Base-by-base conservation (phyloP, 2,113 vertebrate species). In the Malurus melanocephalus region DNA sequence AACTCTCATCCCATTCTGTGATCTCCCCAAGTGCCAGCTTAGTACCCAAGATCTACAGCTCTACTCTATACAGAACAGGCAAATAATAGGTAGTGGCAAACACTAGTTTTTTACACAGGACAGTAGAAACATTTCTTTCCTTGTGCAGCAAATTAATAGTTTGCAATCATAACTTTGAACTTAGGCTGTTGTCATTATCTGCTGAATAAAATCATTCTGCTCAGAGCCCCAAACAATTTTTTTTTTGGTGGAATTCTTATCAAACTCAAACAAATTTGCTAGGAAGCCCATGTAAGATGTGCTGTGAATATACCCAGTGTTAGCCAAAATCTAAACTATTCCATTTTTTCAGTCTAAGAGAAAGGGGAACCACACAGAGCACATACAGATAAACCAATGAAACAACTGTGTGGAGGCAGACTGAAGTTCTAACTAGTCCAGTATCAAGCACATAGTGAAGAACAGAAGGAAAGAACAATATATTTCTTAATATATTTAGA, bases 141-240 rank as follows among this genome's bases (percentile, higher is more conserved):
- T 10, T 72, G 27, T 79, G 22, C 61, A 65, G 4, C 46, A 79
- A 72, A 88, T 42, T 76, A 62, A 9, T 26, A 65, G 5, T 66
- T 77, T 85, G 19, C 11, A 52, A 13, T 56, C 27, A 30, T 48
- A 17, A 19, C 35, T 92, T 73, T 74, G 26, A 82, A 32, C 6
- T 49, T 46, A 24, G 6, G 6, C 32, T 28, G 13, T 56, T 62
- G 12, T 40, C 9, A 23, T 49, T 33, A 49, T 35, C 30, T 45
- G 5, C 30, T 52, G 32, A 38, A 75, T 57, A 57, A 87, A 85
- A 56, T 30, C 3, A 26, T 48, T 65, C 3, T 6, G 16, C 7
- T 62, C 40, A 55, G 32, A 53, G 12, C 4, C 5, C 4, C 2
- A 33, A 0, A 16, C 1, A 55, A 5, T 7, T 60, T 27, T 57